Evolutionary conservation across 2,797 vertebrate species (phyloP).

Genomic region (Macropus fuliginosus): DNA sequence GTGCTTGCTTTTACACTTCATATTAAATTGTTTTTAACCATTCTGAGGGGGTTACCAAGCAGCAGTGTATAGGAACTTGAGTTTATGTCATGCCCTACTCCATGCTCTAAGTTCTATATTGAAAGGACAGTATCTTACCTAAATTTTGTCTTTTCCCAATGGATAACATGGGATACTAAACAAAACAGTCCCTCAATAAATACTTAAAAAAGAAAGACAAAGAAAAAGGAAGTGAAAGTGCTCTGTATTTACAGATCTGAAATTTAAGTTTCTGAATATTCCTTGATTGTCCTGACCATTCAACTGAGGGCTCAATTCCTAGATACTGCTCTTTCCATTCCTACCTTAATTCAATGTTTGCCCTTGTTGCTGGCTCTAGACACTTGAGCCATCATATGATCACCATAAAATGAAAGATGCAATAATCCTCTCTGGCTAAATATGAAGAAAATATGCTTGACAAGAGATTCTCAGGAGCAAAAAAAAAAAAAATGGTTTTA

Average conservation of each 20-base stretch:
- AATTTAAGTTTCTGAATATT: not conserved
- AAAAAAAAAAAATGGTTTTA: not conserved
- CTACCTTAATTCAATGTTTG: not conserved
- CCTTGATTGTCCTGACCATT: not conserved
- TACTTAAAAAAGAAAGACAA: too few relatives aligned
- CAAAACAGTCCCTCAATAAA: too few relatives aligned
- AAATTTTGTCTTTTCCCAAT: too few relatives aligned
- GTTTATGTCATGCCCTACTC: too few relatives aligned
- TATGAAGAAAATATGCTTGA: not conserved
- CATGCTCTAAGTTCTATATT: too few relatives aligned
- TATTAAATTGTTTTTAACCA: too few relatives aligned
- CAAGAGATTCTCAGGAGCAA: not conserved
- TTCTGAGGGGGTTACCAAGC: too few relatives aligned
- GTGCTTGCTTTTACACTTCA: too few relatives aligned
- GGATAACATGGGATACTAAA: too few relatives aligned
- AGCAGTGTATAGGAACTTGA: too few relatives aligned
- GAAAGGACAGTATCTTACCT: not conserved
- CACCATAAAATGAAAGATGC: not conserved
- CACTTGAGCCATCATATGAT: not conserved
- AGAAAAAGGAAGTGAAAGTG: not conserved
- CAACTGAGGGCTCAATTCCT: not conserved
- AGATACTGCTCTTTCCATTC: not conserved
- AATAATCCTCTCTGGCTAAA: not conserved
- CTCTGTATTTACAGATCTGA: not conserved
- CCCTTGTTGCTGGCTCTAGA: not conserved